Base-by-base conservation (phyloP, 1,140 invertebrate genomes). In the Drosophila erecta region DNA sequence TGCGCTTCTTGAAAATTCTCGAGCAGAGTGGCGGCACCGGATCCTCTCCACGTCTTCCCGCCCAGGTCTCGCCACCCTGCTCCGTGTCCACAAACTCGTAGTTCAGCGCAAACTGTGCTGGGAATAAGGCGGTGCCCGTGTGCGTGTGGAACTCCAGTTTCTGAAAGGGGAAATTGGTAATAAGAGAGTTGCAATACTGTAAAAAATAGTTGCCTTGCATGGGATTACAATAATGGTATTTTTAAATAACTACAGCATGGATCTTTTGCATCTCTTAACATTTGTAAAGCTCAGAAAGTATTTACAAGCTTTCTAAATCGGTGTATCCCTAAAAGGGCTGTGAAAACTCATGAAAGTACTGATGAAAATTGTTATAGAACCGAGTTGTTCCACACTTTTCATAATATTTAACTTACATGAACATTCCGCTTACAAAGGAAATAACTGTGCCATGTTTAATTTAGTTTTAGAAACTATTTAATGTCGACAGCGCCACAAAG, bases 61-160 rank as follows among this genome's bases (percentile, higher is more conserved):
- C 64, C 95, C 94, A 95, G 0, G 93, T 92, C 53, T 96, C 95
- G 2, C 96, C 96, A 17, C 95, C 95, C 60, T 97, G 93, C 44
- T 95, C 92, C 0, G 96, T 97, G 84, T 97, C 96, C 2, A 97
- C 95, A 77, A 98, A 97, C 91, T 98, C 97, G 90, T 97, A 97
- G 57, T 96, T 94, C 35, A 96, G 83, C 35, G 94, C 93, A 80
- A 95, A 96, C 24, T 94, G 93, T 2, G 95, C 93, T 7, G 95
- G 95, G 79, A 95, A 95, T 4, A 95, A 93, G 20, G 95, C 95
- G 8, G 95, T 96, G 22, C 95, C 95, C 58, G 94, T 92, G 84
- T 94, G 89, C 59, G 94, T 93, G 91, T 94, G 86, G 91, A 92
- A 92, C 74, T 92, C 91, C 56, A 92, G 76, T 91, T 92, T 92